Conservation (phyloP, 2,113 vertebrate species). For the Podarcis raffonei region DNA sequence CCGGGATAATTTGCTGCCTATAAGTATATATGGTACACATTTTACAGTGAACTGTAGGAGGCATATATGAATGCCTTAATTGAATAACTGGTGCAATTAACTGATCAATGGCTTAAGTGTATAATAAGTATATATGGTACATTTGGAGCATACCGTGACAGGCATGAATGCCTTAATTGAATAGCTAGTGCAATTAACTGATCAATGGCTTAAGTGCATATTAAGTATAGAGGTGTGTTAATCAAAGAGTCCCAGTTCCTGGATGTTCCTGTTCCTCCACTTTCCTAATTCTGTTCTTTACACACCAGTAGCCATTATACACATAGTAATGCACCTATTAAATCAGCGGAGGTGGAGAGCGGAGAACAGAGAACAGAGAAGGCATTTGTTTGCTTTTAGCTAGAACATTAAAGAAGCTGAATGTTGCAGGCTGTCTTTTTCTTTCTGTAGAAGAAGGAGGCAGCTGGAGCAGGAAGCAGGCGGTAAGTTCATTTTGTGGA, state of each 20-base stretch:
- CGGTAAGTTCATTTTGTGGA: background rate
- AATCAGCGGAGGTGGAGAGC: background rate
- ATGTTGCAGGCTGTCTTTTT: background rate
- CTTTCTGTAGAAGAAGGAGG: constrained; percentile 4
- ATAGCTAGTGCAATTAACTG: constrained; percentile 34
- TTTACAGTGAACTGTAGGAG: background rate
- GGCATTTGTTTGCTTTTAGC: constrained; percentile 24
- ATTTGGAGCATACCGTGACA: constrained; percentile 23
- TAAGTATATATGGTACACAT: background rate
- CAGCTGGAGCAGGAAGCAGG: background rate
- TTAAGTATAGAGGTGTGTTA: constrained; percentile 28
- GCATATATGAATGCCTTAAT: constrained; percentile 24
- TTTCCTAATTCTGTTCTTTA: constrained; percentile 10
- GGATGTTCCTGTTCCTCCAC: constrained; percentile 15
- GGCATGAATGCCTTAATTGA: constrained; percentile 28
- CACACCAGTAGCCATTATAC: background rate
- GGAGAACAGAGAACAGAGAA: constrained; percentile 13
- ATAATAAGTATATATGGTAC: constrained; percentile 35
- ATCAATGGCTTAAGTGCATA: constrained; percentile 38
- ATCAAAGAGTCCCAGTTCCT: constrained; percentile 18
- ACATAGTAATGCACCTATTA: constrained; percentile 8
- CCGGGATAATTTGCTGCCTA: constrained; percentile 16
- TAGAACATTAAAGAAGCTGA: background rate
- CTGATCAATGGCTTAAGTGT: constrained; percentile 29
- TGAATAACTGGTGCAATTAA: constrained; percentile 33